These are phyloP conservation scores for Lytechinus variegatus DNA, from an alignment of 35 echinoderm and acorn worm genomes.

Conservation along the genomic window DNA sequence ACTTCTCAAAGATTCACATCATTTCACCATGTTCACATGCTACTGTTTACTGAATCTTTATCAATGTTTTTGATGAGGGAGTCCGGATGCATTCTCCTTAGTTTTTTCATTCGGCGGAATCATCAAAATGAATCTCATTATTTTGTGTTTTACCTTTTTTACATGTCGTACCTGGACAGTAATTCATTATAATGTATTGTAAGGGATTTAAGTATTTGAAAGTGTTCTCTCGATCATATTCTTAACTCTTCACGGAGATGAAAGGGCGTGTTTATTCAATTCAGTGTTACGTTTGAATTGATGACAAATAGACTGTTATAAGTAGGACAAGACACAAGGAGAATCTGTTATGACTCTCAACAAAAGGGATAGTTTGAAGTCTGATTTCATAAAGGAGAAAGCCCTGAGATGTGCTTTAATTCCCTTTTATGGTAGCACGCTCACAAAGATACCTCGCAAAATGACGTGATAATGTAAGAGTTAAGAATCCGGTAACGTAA, in stretches of 20 bases:
- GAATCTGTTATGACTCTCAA: not conserved
- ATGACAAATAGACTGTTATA: not conserved
- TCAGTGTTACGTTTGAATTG: not conserved
- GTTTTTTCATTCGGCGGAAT: not conserved
- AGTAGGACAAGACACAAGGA: not conserved
- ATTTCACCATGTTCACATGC: too few relatives aligned
- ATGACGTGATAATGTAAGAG: not conserved
- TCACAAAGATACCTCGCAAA: not conserved
- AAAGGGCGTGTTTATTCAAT: not conserved
- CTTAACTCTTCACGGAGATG: not conserved
- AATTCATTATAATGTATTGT: not conserved
- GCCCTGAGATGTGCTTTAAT: not conserved
- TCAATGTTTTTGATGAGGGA: not conserved
- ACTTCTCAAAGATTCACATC: not conserved
- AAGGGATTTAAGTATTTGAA: not conserved
- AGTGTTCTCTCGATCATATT: not conserved
- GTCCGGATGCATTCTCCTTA: not conserved
- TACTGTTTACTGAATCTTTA: too few relatives aligned
- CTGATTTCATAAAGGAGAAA: not conserved
- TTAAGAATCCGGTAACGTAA: not conserved
- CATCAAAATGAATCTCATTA: not conserved
- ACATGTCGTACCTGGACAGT: not conserved
- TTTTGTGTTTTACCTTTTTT: not conserved
- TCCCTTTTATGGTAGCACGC: not conserved
- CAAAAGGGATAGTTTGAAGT: not conserved